phyloP scores from a whole-genome alignment of 2,113 vertebrate genomes.

The Phalacrocorax carbo region DNA sequence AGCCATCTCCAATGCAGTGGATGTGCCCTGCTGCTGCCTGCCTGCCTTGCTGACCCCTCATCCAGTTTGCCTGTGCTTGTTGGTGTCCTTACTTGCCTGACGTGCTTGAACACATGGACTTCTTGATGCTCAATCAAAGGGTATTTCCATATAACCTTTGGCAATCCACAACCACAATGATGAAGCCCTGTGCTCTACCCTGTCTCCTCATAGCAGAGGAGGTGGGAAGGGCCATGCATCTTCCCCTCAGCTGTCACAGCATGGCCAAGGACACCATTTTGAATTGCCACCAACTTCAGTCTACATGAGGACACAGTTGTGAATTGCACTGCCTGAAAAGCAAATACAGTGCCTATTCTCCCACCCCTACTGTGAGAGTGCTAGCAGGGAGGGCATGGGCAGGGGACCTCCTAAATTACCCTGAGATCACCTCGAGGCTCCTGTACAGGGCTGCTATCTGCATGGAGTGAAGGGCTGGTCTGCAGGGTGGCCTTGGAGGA shows the following conservation, averaged over 20 bases:
- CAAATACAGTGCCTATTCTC: background rate
- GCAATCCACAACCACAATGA: background rate
- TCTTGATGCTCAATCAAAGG: background rate
- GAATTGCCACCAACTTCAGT: background rate
- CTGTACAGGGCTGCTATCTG: background rate
- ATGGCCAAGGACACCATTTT: background rate
- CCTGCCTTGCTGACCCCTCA: background rate
- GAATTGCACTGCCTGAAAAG: background rate
- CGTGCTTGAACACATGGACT: background rate
- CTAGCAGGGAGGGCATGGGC: rapidly evolving
- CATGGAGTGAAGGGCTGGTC: background rate
- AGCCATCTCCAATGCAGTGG: rapidly evolving
- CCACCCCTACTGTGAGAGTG: background rate
- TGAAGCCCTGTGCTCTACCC: rapidly evolving
- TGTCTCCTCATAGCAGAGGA: background rate
- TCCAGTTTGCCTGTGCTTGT: background rate
- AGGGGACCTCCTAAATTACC: background rate
- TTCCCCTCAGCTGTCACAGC: background rate
- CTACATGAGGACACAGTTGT: background rate
- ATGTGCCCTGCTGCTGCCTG: background rate
- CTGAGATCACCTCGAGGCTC: background rate
- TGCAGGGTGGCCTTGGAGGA: background rate
- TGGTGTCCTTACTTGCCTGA: background rate
- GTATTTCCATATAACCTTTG: background rate
- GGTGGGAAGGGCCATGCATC: background rate